Evolutionary conservation across 2,888 invertebrate species (phyloP).

Genomic region (Thereva nobilitata): DNA sequence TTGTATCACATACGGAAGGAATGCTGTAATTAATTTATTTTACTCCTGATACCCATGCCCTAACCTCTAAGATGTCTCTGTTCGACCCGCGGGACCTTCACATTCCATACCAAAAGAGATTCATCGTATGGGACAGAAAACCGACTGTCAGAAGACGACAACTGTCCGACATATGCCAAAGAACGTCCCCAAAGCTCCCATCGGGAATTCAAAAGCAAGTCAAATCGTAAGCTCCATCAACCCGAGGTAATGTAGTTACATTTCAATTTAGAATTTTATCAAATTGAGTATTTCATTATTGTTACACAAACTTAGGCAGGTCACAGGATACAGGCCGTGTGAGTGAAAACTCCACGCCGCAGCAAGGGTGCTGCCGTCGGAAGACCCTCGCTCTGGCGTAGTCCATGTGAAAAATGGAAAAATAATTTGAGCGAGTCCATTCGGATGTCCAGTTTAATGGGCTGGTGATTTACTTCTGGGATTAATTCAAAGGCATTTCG

Average conservation of each 20-base stretch:
- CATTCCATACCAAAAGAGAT: background rate
- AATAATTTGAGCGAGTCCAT: conserved; percentile 14
- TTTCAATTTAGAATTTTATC: conserved; percentile 42
- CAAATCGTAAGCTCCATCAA: conserved; percentile 38
- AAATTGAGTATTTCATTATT: conserved; percentile 41
- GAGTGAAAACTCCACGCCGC: no score
- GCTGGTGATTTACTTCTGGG: conserved; percentile 10
- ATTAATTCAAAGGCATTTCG: background rate
- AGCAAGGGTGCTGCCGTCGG: no score
- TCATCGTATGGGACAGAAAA: background rate
- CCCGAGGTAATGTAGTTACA: conserved; percentile 40
- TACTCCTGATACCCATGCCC: conserved; percentile 26
- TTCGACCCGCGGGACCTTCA: background rate
- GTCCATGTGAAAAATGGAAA: conserved; percentile 7
- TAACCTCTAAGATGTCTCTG: conserved; percentile 20
- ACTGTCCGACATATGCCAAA: background rate
- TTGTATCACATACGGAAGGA: conserved; percentile 38
- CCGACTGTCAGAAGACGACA: conserved; percentile 22
- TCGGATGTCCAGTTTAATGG: conserved; percentile 14
- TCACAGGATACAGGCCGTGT: no score
- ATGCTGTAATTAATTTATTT: conserved; percentile 42
- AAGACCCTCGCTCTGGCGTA: background rate
- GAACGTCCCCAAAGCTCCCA: conserved; percentile 7
- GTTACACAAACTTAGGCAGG: background rate
- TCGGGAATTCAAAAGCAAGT: conserved; percentile 31